Base-by-base conservation (phyloP, 2,113 vertebrate genomes). In the Trochalopteron elliotii region DNA sequence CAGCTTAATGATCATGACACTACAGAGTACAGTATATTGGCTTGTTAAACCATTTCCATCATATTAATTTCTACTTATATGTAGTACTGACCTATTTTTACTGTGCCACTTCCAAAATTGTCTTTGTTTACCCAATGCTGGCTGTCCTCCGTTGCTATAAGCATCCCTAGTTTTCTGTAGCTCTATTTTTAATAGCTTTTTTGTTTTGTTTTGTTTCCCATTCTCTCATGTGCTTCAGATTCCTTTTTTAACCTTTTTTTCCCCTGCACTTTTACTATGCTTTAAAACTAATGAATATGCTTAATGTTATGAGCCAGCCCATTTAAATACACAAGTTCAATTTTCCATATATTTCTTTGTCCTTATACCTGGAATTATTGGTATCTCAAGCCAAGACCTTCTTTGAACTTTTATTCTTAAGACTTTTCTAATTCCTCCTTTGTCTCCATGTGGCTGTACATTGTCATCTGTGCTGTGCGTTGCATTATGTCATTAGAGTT, bases 41-140 rank as follows among this genome's bases (percentile, higher is more conserved):
- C 80, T 94, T 93, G 89, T 93, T 94, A 96, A 92, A 90, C 77
- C 49, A 84, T 92, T 93, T 93, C 85, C 69, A 87, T 90, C 88
- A 49, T 93, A 92, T 95, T 93, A 90, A 78, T 95, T 94, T 94
- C 92, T 95, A 45, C 90, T 95, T 96, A 75, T 52, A 63, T 69
- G 69, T 86, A 39, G 57, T 65, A 71, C 80, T 94, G 92, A 93
- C 92, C 88, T 93, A 92, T 95, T 95, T 93, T 96, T 96, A 84
- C 69, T 79, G 76, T 87, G 80, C 80, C 69, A 78, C 65, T 87
- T 96, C 86, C 86, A 92, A 94, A 96, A 93, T 24, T 77, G 74
- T 87, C 86, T 92, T 91, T 94, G 77, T 92, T 96, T 96, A 83
- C 53, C 60, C 61, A 81, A 8, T 89, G 72, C 93, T 96, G 94